These are phyloP conservation scores for Ctenomys sociabilis DNA, from an alignment of 2,113 vertebrate genomes.

Conservation along the genomic window DNA sequence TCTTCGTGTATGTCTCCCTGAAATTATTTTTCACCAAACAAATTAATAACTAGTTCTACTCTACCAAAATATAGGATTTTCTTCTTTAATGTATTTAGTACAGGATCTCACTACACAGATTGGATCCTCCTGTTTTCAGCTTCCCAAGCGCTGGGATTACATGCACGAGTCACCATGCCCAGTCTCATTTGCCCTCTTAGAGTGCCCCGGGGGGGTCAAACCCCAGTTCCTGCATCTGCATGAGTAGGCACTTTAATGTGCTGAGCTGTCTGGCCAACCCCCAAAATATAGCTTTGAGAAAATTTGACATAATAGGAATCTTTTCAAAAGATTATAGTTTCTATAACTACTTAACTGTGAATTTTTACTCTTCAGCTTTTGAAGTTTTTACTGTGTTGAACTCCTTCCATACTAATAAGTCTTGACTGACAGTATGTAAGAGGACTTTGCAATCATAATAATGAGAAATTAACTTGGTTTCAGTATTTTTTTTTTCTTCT, in stretches of 20 bases:
- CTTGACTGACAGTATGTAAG: neutral
- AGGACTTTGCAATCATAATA: constrained; percentile 36
- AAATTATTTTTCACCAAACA: constrained; percentile 49
- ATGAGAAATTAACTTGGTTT: constrained; percentile 42
- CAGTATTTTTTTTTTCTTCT: neutral
- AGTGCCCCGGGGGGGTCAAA: too few relatives aligned
- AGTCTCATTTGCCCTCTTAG: too few relatives aligned
- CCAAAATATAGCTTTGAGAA: constrained; percentile 35
- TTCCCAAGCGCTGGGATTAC: too few relatives aligned
- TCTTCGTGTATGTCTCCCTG: constrained; percentile 42
- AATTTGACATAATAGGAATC: neutral
- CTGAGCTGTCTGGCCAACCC: too few relatives aligned
- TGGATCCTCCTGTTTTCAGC: too few relatives aligned
- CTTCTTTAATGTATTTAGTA: too few relatives aligned
- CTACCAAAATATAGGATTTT: neutral
- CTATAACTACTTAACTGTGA: constrained; percentile 53
- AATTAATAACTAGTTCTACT: constrained; percentile 56
- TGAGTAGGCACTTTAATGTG: too few relatives aligned
- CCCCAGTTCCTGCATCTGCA: too few relatives aligned
- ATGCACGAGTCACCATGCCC: too few relatives aligned
- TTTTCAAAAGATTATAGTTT: constrained; percentile 46
- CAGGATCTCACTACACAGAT: too few relatives aligned
- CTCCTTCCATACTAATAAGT: neutral
- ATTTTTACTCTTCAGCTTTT: constrained; percentile 44
- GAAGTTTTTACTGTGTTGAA: constrained; percentile 19